A percentile compares a stretch with the other conserved stretches of the same genome.
Evolutionary conservation across 2,797 vertebrate genomes (phyloP).

Genomic region (Myotis findleyi): DNA sequence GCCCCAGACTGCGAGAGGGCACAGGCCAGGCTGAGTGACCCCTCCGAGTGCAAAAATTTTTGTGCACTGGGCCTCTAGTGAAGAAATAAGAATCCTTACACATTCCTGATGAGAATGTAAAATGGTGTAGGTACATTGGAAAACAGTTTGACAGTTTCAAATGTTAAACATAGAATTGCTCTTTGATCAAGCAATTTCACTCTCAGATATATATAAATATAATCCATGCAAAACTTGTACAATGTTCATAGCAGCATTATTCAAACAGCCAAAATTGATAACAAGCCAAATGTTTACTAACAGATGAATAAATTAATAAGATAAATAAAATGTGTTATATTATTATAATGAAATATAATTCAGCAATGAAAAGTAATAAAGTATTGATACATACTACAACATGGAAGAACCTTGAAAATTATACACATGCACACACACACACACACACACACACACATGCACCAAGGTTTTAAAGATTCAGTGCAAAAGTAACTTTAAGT

Average conservation of each 20-base stretch:
- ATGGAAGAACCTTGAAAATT: background rate
- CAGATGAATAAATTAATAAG: background rate
- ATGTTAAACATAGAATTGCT: background rate
- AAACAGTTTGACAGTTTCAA: background rate
- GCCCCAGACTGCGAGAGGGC: too few species aligned
- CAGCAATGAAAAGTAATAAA: background rate
- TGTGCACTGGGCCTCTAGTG: too few species aligned
- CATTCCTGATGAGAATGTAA: background rate
- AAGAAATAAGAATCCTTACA: background rate
- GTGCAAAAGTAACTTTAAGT: background rate
- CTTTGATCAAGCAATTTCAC: background rate
- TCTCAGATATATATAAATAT: background rate
- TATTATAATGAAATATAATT: background rate
- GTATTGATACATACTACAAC: background rate
- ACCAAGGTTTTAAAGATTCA: background rate
- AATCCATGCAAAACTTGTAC: background rate
- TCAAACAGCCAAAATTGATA: background rate
- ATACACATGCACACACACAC: background rate
- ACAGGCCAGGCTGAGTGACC: too few species aligned
- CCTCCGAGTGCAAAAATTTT: too few species aligned
- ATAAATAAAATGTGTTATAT: background rate
- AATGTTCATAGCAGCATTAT: background rate
- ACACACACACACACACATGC: background rate
- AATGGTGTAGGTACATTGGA: background rate
- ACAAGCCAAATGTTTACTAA: background rate